phyloP scores from a whole-genome alignment of 2,888 invertebrate genomes.

The Phalera bucephala region DNA sequence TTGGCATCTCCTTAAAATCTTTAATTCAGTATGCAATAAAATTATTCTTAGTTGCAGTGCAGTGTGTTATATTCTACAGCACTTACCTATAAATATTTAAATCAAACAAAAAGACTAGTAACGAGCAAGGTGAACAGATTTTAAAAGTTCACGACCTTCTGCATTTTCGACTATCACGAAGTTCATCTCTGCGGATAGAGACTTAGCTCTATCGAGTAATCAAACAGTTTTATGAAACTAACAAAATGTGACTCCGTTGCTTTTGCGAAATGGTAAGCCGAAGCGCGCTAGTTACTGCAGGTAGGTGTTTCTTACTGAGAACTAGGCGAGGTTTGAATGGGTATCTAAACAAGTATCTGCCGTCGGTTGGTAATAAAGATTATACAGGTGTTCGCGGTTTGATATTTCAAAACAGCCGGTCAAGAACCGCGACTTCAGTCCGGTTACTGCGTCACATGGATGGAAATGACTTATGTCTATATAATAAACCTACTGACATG shows the following conservation, averaged over 20 bases:
- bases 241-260: conserved; percentile 20
- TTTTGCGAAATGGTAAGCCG: conserved; percentile 31
- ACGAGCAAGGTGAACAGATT: conserved; percentile 53
- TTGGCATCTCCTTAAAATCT: background rate
- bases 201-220: conserved; percentile 21
- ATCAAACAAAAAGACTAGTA: conserved; percentile 34
- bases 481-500: background rate
- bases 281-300: conserved; percentile 22
- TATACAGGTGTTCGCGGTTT: conserved; percentile 16
- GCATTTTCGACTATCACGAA: conserved; percentile 47
- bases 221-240: conserved; percentile 12
- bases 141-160: conserved; percentile 64
- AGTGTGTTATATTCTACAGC: background rate
- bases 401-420: conserved; percentile 37
- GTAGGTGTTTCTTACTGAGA: conserved; percentile 39
- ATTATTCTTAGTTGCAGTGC: background rate
- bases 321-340: conserved; percentile 52
- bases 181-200: conserved; percentile 39
- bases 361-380: conserved; percentile 26
- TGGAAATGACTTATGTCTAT: conserved; percentile 3
- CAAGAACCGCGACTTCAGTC: conserved; percentile 40
- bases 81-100: conserved; percentile 10
- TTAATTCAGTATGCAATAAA: background rate
- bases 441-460: conserved; percentile 10
- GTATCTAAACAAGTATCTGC: conserved; percentile 7